Conservation (phyloP, 2,797 vertebrate genomes). For the Rhinatrema bivittatum region DNA sequence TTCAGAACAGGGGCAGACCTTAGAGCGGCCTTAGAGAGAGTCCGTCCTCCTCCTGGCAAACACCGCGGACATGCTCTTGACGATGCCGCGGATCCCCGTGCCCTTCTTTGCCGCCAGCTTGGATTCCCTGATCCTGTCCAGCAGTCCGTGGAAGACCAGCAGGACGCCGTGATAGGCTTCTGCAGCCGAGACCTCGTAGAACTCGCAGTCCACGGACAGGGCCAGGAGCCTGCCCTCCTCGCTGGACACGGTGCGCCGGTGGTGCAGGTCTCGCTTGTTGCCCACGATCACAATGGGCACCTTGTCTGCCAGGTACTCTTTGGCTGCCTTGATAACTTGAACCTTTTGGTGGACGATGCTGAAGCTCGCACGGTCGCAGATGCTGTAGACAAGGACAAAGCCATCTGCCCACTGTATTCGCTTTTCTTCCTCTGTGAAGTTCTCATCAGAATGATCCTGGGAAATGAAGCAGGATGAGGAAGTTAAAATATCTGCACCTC, state of each 20-base stretch:
- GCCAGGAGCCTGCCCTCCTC: slow-evolving; percentile 67
- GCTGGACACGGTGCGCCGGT: slow-evolving; percentile 54
- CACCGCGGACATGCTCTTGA: slow-evolving; percentile 65
- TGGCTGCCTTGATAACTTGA: slow-evolving; percentile 55
- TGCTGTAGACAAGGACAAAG: slow-evolving; percentile 66
- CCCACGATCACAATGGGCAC: slow-evolving; percentile 65
- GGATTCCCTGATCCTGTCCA: slow-evolving; percentile 50
- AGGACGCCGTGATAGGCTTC: slow-evolving; percentile 65
- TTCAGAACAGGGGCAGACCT: too few relatives aligned
- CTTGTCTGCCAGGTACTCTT: slow-evolving; percentile 55
- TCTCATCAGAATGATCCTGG: slow-evolving; percentile 37
- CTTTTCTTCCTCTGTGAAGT: slow-evolving; percentile 49
- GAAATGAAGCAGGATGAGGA: background rate
- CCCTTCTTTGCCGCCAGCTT: slow-evolving; percentile 51
- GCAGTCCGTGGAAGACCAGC: slow-evolving; percentile 62
- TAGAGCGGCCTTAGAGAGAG: slow-evolving; percentile 63
- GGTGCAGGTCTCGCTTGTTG: slow-evolving; percentile 64
- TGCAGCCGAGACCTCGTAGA: slow-evolving; percentile 67
- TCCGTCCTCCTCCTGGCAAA: slow-evolving; percentile 61
- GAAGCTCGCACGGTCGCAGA: slow-evolving; percentile 66
- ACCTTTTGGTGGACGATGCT: slow-evolving; percentile 52
- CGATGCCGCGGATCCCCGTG: slow-evolving; percentile 58
- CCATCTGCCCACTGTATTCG: slow-evolving; percentile 67
- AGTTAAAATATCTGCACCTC: background rate
- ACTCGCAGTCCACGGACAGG: slow-evolving; percentile 58